Conservation (phyloP, 2,797 vertebrate genomes). For the Iguana delicatissima region DNA sequence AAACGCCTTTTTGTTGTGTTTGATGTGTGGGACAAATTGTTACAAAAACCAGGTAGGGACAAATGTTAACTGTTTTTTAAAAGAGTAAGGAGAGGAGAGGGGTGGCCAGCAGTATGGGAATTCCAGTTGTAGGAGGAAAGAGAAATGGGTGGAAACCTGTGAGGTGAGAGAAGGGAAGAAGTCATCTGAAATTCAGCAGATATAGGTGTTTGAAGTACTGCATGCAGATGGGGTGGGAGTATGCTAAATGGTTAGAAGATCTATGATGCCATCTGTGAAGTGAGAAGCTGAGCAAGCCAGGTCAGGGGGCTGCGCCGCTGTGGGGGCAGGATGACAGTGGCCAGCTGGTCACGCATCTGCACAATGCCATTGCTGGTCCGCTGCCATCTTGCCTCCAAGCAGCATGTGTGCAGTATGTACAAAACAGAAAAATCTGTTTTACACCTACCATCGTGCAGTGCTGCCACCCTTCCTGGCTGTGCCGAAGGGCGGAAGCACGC, state of each 20-base stretch:
- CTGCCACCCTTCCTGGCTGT: too few species aligned
- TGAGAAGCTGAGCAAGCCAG: neutral
- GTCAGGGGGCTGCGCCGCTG: too few species aligned
- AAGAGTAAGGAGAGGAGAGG: neutral
- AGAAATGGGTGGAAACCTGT: neutral
- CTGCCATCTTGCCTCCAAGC: too few species aligned
- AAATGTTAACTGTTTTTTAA: neutral
- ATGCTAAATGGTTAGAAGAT: neutral
- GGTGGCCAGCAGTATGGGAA: neutral
- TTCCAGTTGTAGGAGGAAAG: too few species aligned
- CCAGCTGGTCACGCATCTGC: too few species aligned
- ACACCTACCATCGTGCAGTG: too few species aligned
- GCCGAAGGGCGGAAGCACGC: too few species aligned
- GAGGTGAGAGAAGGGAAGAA: neutral
- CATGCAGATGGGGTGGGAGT: neutral
- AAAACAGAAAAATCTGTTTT: too few species aligned
- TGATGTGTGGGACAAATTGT: neutral
- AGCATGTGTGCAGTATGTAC: too few species aligned
- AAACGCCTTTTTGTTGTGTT: neutral
- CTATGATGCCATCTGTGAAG: neutral
- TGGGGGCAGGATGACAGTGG: too few species aligned
- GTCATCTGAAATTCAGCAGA: neutral
- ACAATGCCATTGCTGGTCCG: too few species aligned
- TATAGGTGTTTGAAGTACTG: neutral
- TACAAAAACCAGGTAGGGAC: neutral